A percentile compares a stretch with the other conserved stretches of the same genome.
These are phyloP conservation scores for Thera obeliscata DNA, from an alignment of 2,888 invertebrate species.

Conservation along the genomic window DNA sequence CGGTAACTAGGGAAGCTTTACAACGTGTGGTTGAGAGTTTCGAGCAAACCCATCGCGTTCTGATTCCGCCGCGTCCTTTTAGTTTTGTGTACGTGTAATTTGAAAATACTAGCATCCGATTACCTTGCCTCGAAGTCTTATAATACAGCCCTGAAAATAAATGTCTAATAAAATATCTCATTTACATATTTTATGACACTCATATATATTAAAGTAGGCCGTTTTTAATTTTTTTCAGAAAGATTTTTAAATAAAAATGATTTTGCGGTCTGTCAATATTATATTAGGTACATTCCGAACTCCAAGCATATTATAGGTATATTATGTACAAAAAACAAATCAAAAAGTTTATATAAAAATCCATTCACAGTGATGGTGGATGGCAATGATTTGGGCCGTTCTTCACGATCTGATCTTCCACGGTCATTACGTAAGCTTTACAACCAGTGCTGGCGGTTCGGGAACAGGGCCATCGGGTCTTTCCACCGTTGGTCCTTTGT, in stretches of 20 bases:
- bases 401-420: constrained; percentile 9
- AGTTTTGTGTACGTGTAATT: constrained; percentile 19
- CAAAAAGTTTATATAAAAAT: background rate
- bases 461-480: constrained; percentile 49
- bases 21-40: constrained; percentile 1
- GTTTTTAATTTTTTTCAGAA: too few relatives aligned
- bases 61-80: background rate
- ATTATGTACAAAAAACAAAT: too few relatives aligned
- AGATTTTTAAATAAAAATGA: too few relatives aligned
- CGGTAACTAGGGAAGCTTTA: background rate
- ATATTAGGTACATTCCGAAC: too few relatives aligned
- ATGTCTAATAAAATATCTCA: too few relatives aligned
- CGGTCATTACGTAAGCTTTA: background rate
- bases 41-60: constrained; percentile 17
- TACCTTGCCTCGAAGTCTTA: constrained; percentile 5
- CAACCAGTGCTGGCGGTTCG: constrained; percentile 45
- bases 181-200: too few relatives aligned
- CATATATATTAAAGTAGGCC: too few relatives aligned
- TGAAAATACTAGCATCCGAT: constrained; percentile 4
- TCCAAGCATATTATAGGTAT: too few relatives aligned
- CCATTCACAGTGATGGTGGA: constrained; percentile 1
- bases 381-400: background rate
- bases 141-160: constrained; percentile 2
- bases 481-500: background rate
- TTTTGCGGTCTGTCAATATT: too few relatives aligned